Base-by-base conservation (phyloP, 2,888 invertebrate genomes). In the Ophion ellenae region DNA sequence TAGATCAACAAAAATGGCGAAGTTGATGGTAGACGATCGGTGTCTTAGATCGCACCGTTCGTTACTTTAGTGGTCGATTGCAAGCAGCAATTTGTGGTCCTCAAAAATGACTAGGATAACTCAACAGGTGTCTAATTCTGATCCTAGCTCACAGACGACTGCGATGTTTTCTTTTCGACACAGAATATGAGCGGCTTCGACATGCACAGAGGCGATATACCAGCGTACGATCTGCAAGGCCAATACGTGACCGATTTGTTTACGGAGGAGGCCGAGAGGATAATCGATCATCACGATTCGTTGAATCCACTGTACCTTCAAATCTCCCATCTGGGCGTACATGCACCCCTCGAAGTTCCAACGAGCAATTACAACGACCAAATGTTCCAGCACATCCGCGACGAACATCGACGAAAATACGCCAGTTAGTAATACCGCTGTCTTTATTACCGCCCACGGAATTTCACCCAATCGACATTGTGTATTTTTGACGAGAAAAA, bases 241-340 rank as follows among this genome's bases (percentile, higher is more conserved):
- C 94, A 94, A 73, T 97, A 97, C 90, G 95, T 96, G 2, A 97
- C 97, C 0, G 96, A 97, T 89, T 92, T 97, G 59, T 96, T 97
- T 87, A 97, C 96, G 3, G 92, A 95, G 14, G 96, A 97, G 91
- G 96, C 97, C 0, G 94, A 96, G 36, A 95, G 95, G 76, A 95
- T 97, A 6, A 97, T 97, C 83, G 93, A 94, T 14, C 91, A 94
- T 0, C 97, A 97, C 89, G 95, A 96, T 84, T 90, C 91, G 0
- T 92, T 95, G 59, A 93, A 94, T 11, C 98, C 98, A 0, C 94
- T 99, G 78, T 98, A 98, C 91, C 94, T 99, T 82, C 96, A 97
- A 94, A 91, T 99, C 76, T 96, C 97, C 0, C 98, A 98, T 93
- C 95, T 97, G 74, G 98, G 98, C 0, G 97, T 97, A 0, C 99